Evolutionary conservation across 2,797 vertebrate genomes (phyloP).

Genomic region (Sebastes matsubarae): DNA sequence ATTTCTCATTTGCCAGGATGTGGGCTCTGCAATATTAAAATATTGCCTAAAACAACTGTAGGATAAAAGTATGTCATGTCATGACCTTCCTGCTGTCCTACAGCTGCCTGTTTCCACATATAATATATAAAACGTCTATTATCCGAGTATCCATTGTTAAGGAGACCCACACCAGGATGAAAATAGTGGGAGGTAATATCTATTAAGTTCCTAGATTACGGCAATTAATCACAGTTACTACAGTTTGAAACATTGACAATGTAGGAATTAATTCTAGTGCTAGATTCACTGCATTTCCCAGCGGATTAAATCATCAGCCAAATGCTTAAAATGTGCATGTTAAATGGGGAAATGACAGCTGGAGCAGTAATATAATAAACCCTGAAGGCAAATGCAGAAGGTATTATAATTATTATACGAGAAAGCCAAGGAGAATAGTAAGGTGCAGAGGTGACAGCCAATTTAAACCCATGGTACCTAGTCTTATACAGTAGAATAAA

Average conservation of each 20-base stretch:
- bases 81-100: background rate
- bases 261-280: background rate
- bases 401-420: background rate
- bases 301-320: background rate
- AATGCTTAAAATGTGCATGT: slow-evolving; percentile 16
- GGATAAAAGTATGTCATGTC: background rate
- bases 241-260: background rate
- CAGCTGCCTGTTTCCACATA: background rate
- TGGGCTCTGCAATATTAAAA: background rate
- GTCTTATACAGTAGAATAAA: background rate
- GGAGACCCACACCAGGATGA: background rate
- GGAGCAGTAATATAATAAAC: background rate
- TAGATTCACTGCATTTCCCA: background rate
- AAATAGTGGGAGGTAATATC: background rate
- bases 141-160: background rate
- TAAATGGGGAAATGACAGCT: slow-evolving; percentile 5
- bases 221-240: background rate
- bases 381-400: background rate
- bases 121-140: background rate
- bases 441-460: background rate
- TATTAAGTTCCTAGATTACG: background rate
- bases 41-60: background rate
- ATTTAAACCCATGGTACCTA: background rate
- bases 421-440: background rate
- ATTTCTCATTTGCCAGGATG: background rate